Conservation (phyloP, 1,140 invertebrate genomes). For the Panulirus ornatus region DNA sequence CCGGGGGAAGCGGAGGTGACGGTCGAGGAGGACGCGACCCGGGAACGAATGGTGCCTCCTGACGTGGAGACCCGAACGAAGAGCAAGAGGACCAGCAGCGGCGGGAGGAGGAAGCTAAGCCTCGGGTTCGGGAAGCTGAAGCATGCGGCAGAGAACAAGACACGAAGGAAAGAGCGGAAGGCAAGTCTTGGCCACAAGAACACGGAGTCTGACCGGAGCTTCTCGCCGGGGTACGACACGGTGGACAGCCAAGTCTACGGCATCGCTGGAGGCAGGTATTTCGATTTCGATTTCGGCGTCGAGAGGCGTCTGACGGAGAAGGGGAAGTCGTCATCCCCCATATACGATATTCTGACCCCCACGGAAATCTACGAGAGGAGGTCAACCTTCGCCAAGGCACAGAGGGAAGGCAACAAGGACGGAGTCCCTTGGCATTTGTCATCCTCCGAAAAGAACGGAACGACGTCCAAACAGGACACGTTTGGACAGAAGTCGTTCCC, state of each 20-base stretch:
- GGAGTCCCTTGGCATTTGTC: background rate
- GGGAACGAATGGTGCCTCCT: too few species aligned
- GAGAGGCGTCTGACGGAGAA: background rate
- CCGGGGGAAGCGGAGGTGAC: background rate
- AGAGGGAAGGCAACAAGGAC: background rate
- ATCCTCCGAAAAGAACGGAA: background rate
- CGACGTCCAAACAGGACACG: background rate
- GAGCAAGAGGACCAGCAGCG: background rate
- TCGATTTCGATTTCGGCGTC: background rate
- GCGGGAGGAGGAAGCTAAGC: background rate
- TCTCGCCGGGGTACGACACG: background rate
- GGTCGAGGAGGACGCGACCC: background rate
- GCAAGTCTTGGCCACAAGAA: background rate
- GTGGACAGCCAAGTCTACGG: background rate
- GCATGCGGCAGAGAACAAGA: background rate
- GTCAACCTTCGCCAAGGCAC: background rate
- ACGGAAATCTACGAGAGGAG: constrained; percentile 25
- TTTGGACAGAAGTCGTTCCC: too few species aligned
- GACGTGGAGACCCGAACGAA: background rate
- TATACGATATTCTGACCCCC: constrained; percentile 35
- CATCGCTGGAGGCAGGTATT: background rate
- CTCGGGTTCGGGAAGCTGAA: background rate
- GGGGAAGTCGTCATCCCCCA: background rate
- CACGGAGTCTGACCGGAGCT: background rate
- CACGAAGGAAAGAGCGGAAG: constrained; percentile 2